Evolutionary conservation across 1,140 invertebrate species (phyloP).

Genomic region (Samia ricini): DNA sequence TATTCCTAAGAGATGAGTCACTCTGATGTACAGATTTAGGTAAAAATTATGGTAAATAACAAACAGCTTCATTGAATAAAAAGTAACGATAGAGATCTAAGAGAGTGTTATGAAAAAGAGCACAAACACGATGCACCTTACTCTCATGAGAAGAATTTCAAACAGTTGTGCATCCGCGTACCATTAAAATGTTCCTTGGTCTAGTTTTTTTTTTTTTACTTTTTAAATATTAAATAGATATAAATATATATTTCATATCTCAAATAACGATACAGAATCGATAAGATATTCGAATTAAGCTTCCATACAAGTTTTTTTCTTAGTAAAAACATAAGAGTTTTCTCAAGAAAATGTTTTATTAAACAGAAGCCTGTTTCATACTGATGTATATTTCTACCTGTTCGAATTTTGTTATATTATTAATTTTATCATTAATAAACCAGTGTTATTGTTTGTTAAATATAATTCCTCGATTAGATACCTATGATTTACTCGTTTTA

Average conservation of each 20-base stretch:
- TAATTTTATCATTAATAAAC: too few relatives aligned
- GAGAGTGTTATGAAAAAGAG: conserved; percentile 68
- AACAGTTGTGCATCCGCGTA: conserved; percentile 38
- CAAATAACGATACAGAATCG: background rate
- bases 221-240: conserved; percentile 28
- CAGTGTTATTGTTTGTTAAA: too few relatives aligned
- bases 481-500: too few relatives aligned
- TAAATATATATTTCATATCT: background rate
- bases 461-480: too few relatives aligned
- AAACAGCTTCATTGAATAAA: conserved; percentile 56
- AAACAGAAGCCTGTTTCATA: background rate
- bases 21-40: conserved; percentile 16
- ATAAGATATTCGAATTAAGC: conserved; percentile 15
- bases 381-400: background rate
- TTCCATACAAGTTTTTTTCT: background rate
- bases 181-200: conserved; percentile 30
- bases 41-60: conserved; percentile 41
- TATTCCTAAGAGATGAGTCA: too few relatives aligned
- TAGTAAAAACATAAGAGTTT: background rate
- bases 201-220: conserved; percentile 32
- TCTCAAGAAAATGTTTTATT: background rate
- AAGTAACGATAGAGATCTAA: conserved; percentile 69
- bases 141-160: conserved; percentile 58
- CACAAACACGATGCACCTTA: conserved; percentile 69
- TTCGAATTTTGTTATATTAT: too few relatives aligned